Percentiles rank a stretch among this genome's conserved stretches.
Conservation (phyloP, 1,140 invertebrate species). For the Drosophila nasuta region DNA sequence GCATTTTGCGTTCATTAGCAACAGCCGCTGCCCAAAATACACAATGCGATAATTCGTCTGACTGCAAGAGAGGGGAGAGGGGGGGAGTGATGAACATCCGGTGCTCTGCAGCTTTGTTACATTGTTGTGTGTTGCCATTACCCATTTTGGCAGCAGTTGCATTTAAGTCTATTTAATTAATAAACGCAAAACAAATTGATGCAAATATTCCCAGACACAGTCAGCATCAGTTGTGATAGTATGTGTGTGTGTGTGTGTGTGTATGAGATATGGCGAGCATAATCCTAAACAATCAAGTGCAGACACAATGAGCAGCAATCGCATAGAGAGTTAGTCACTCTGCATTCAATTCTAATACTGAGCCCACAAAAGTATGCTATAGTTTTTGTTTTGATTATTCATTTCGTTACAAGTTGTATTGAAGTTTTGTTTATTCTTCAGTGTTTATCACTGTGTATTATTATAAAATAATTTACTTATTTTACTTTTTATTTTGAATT, state of each 20-base stretch:
- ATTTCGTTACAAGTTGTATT: no score
- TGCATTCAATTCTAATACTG: no score
- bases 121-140: slow-evolving; percentile 27
- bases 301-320: neutral
- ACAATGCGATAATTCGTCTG: slow-evolving; percentile 31
- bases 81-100: slow-evolving; percentile 44
- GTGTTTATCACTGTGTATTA: no score
- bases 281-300: slow-evolving; percentile 42
- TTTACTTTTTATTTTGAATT: no score
- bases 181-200: slow-evolving; percentile 58
- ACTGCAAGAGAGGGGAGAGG: neutral
- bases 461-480: no score
- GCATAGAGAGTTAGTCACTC: neutral
- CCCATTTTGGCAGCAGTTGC: slow-evolving; percentile 54
- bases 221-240: neutral
- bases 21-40: slow-evolving; percentile 35
- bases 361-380: slow-evolving; percentile 11
- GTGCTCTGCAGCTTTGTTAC: slow-evolving; percentile 19
- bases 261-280: slow-evolving; percentile 31
- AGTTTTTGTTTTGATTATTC: no score
- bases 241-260: neutral
- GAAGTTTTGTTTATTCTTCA: no score
- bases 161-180: slow-evolving; percentile 73
- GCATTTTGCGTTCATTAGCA: slow-evolving; percentile 52
- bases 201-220: slow-evolving; percentile 32